phyloP scores from a whole-genome alignment of 2,888 invertebrate genomes.

The Acanthosepion pharaonis region DNA sequence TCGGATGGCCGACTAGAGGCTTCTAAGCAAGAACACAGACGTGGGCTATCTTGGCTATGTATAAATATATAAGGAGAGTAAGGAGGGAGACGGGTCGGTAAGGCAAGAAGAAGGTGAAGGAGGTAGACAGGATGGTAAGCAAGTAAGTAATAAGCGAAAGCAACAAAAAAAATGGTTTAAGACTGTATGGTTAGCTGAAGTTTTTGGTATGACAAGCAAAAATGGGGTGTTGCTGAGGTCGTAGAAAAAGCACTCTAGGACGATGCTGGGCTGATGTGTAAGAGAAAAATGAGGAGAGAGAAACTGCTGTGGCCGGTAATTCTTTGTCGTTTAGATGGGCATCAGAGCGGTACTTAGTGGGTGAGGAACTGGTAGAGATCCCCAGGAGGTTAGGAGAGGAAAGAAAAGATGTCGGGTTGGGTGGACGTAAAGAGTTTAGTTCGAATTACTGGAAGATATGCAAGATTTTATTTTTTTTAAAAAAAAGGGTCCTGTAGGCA shows the following conservation, averaged over 20 bases:
- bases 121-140: neutral
- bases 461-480: neutral
- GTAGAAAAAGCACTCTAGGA: neutral
- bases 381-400: neutral
- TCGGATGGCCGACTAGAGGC: neutral
- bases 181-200: neutral
- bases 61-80: neutral
- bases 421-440: neutral
- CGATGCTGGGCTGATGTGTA: neutral
- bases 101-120: neutral
- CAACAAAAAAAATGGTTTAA: neutral
- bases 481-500: neutral
- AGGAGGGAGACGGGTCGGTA: neutral
- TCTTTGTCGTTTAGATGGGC: constrained; percentile 17
- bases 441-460: neutral
- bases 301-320: neutral
- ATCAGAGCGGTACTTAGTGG: neutral
- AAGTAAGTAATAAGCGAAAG: neutral
- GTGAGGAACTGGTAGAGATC: constrained; percentile 4
- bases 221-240: neutral
- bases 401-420: neutral
- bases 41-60: constrained; percentile 15
- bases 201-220: neutral
- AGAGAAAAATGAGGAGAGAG: neutral
- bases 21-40: neutral